Evolutionary conservation across 2,113 vertebrate species (phyloP).

Genomic region (Malurus elegans): DNA sequence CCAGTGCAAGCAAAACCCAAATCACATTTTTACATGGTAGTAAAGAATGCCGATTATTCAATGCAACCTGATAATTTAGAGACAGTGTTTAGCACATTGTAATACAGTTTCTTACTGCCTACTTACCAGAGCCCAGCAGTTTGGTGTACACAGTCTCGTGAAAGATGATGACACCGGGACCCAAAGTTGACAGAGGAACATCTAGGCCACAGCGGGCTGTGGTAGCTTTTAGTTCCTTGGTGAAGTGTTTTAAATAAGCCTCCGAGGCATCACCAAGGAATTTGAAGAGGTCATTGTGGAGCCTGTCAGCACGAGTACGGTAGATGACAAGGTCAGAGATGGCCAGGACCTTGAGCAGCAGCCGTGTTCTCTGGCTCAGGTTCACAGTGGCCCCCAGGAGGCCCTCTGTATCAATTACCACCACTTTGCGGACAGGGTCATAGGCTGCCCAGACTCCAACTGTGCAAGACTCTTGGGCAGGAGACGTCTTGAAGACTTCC

Average conservation of each 20-base stretch:
- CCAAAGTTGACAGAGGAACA: slow-evolving; percentile 93
- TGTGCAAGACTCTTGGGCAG: slow-evolving; percentile 96
- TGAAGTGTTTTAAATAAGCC: slow-evolving; percentile 97
- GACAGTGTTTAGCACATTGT: neutral
- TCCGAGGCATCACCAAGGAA: slow-evolving; percentile 97
- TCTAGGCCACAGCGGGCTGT: slow-evolving; percentile 95
- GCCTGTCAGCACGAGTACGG: slow-evolving; percentile 93
- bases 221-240: slow-evolving; percentile 94
- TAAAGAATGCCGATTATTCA: neutral
- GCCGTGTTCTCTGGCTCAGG: slow-evolving; percentile 92
- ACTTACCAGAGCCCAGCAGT: slow-evolving; percentile 92
- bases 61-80: neutral
- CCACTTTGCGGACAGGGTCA: slow-evolving; percentile 89
- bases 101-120: neutral
- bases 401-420: slow-evolving; percentile 95
- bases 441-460: slow-evolving; percentile 97
- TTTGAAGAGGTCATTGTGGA: slow-evolving; percentile 98
- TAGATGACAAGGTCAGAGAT: slow-evolving; percentile 97
- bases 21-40: neutral
- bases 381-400: slow-evolving; percentile 93
- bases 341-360: slow-evolving; percentile 95
- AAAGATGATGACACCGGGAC: slow-evolving; percentile 96
- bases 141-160: slow-evolving; percentile 98
- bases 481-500: slow-evolving; percentile 96
- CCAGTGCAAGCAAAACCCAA: neutral